phyloP scores from a whole-genome alignment of 2,113 vertebrate species.

The Actenoides lindsayi region DNA sequence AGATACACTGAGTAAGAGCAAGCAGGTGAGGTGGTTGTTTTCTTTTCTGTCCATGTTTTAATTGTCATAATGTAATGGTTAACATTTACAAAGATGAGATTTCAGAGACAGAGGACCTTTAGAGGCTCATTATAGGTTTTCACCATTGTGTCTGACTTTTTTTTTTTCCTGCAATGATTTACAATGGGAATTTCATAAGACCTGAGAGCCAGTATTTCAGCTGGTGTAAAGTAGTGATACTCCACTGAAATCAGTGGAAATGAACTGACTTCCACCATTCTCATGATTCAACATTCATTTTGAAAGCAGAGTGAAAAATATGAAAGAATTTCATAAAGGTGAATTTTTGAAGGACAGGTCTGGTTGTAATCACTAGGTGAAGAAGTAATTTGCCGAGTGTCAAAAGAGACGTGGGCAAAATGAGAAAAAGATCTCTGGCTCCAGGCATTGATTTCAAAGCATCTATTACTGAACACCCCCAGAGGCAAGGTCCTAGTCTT shows the following conservation, averaged over 20 bases:
- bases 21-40: background rate
- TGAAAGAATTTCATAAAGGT: background rate
- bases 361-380: background rate
- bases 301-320: background rate
- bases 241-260: background rate
- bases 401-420: background rate
- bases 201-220: background rate
- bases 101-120: background rate
- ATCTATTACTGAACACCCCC: background rate
- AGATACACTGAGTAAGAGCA: background rate
- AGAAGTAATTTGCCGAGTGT: slow-evolving; percentile 8
- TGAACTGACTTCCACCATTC: background rate
- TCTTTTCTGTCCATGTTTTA: background rate
- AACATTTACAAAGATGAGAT: background rate
- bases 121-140: background rate
- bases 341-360: background rate
- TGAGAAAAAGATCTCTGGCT: background rate
- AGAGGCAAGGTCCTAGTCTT: background rate
- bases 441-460: background rate
- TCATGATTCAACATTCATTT: background rate
- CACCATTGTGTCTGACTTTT: rapidly evolving
- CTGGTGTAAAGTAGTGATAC: background rate
- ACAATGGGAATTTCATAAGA: background rate
- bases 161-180: background rate
- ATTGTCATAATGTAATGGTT: background rate